phyloP scores from a whole-genome alignment of 2,888 invertebrate genomes.

The Eupsilia transversa region DNA sequence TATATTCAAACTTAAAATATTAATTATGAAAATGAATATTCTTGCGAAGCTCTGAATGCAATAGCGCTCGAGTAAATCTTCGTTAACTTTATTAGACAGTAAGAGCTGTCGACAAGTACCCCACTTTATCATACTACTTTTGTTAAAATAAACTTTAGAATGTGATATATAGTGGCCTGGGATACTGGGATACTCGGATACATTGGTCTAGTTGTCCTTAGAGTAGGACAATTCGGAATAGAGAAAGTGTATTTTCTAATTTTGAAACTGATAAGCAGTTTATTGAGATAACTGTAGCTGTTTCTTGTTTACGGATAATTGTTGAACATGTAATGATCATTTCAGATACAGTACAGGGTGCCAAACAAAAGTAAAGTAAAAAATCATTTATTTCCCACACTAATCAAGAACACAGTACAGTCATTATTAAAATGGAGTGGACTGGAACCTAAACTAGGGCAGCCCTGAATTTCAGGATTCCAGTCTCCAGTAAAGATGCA shows the following conservation, averaged over 20 bases:
- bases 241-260: conserved; percentile 5
- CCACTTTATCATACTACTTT: conserved; percentile 55
- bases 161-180: conserved; percentile 44
- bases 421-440: too few relatives aligned
- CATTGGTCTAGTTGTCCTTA: conserved; percentile 31
- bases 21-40: conserved; percentile 47
- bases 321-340: conserved; percentile 9
- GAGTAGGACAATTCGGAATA: conserved; percentile 5
- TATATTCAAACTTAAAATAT: conserved; percentile 36
- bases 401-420: too few relatives aligned
- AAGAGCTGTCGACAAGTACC: conserved; percentile 46
- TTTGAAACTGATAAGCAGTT: conserved; percentile 2
- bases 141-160: conserved; percentile 58
- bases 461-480: too few relatives aligned
- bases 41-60: conserved; percentile 34
- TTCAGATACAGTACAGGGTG: not conserved
- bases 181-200: conserved; percentile 4
- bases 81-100: conserved; percentile 56
- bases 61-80: conserved; percentile 45
- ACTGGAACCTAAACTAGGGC: too few relatives aligned
- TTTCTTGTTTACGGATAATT: conserved; percentile 17
- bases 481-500: too few relatives aligned
- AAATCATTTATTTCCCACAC: too few relatives aligned
- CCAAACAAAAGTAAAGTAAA: too few relatives aligned
- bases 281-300: conserved; percentile 12